Evolutionary conservation across 2,113 vertebrate species (phyloP), one percentile per base, ranked within the genome.

Genomic region (Sinosuthora webbiana): DNA sequence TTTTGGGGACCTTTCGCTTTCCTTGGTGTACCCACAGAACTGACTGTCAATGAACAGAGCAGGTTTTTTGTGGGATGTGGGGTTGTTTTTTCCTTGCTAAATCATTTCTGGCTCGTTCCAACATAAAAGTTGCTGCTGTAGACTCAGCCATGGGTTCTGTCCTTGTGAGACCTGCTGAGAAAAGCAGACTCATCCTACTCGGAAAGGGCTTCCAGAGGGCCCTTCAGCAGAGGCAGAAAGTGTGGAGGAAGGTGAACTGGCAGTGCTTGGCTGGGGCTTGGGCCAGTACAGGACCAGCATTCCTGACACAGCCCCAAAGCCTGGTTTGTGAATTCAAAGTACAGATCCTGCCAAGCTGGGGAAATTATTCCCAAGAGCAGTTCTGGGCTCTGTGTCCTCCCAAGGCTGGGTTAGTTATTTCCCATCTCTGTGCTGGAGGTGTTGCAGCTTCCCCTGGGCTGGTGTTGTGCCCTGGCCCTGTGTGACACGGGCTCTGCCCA

Each of bases 401-500:
- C 17, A 4, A 7, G 60, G 27, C 39, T 69, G 47, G 37, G 25
- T 44, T 44, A 23, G 21, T 52, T 35, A 2, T 25, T 41, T 42
- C 47, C 41, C 9, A 6, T 52, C 56, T 37, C 24, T 0, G 1
- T 53, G 42, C 60, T 59, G 62, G 33, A 18, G 64, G 9, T 2
- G 11, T 30, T 85, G n/a, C 19, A 14, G 56, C 35, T 65, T 41
- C 20, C 31, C 12, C 24, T 9, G 28, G 44, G 33, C 14, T 50
- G 0, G 0, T 28, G 39, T 2, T 33, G 28, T 53, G 27, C 50
- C 35, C 47, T 21, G 49, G 17, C 21, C 27, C 30, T 22, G 56
- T 0, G 2, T 4, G 35, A 6, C 0, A 20, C 35, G 1, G 0
- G 60, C 47, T 19, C 41, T 84, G 44, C 69, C 53, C 62, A 39